phyloP scores from a whole-genome alignment of 2,113 vertebrate species.

The Edolisoma coerulescens region DNA sequence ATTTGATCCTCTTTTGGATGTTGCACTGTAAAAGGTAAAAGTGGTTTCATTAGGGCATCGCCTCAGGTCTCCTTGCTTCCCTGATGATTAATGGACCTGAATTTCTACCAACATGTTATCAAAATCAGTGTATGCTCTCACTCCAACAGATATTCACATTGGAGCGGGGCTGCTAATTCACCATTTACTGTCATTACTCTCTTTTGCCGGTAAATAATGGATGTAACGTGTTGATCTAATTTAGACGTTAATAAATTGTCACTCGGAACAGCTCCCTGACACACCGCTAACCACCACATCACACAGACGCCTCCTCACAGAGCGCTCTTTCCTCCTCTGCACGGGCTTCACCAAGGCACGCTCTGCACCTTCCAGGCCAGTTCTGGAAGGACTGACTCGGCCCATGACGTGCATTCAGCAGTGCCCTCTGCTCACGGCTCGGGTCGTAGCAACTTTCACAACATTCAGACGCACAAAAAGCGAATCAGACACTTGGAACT shows the following conservation, averaged over 20 bases:
- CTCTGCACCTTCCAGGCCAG: background rate
- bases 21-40: conserved; percentile 64
- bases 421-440: background rate
- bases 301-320: background rate
- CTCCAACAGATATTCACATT: background rate
- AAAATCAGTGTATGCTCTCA: background rate
- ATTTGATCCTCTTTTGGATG: conserved; percentile 43
- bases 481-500: background rate
- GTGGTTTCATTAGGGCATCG: background rate
- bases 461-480: background rate
- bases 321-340: background rate
- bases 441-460: background rate
- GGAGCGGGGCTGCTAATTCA: background rate
- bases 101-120: background rate
- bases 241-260: background rate
- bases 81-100: background rate
- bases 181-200: background rate
- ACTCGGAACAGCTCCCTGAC: background rate
- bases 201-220: background rate
- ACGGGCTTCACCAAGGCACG: background rate
- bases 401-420: background rate
- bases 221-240: background rate
- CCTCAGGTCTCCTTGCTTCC: background rate
- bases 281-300: background rate
- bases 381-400: background rate